These are phyloP conservation scores for Drosophila emarginata DNA, from an alignment of 2,888 invertebrate species.

Conservation along the genomic window DNA sequence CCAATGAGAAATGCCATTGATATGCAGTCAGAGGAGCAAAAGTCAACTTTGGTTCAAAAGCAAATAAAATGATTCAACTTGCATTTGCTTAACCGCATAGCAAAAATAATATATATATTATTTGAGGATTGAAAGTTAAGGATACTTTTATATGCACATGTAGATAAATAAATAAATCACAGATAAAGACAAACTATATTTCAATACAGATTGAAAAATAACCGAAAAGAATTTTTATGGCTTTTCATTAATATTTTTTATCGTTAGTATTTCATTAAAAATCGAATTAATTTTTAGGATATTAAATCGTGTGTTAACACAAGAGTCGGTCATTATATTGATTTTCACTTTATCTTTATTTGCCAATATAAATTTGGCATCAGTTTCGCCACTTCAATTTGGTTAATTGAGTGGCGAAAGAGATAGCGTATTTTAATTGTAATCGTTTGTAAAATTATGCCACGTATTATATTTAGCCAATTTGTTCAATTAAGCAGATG, in stretches of 20 bases:
- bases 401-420: no score
- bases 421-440: no score
- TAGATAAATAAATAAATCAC: background rate
- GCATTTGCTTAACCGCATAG: background rate
- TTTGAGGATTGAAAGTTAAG: background rate
- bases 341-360: background rate
- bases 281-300: no score
- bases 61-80: background rate
- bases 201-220: no score
- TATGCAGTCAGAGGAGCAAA: background rate
- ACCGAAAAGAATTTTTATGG: no score
- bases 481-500: no score
- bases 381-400: background rate
- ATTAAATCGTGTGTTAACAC: no score
- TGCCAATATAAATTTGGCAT: background rate
- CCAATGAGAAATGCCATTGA: conserved; percentile 31
- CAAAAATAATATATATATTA: background rate
- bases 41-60: background rate
- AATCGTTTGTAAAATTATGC: no score
- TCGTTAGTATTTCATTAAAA: no score
- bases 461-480: no score
- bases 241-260: no score
- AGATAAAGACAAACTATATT: background rate
- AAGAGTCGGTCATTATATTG: no score
- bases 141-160: background rate